Percentiles rank a stretch among this genome's conserved stretches.
phyloP scores from a whole-genome alignment of 2,888 invertebrate genomes.

The Parnassius orleans region DNA sequence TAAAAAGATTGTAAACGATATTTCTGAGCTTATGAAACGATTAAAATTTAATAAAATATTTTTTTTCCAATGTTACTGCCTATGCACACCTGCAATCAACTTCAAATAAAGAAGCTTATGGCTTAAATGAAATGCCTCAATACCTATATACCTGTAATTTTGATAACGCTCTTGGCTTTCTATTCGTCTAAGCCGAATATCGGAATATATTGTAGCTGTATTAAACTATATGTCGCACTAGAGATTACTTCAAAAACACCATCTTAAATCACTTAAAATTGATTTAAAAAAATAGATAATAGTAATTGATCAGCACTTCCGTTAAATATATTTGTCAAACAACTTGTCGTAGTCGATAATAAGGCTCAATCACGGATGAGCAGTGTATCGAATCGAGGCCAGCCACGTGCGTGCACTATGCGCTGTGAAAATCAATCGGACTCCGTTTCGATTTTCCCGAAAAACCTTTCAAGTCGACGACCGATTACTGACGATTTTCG shows the following conservation, averaged over 20 bases:
- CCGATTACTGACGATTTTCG: constrained; percentile 68
- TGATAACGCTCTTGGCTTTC: too few species aligned
- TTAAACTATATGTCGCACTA: too few species aligned
- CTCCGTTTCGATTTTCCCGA: constrained; percentile 59
- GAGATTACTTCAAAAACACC: neutral
- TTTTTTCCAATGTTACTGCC: too few species aligned
- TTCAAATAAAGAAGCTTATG: too few species aligned
- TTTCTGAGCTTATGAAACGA: too few species aligned
- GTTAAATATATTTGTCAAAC: constrained; percentile 42
- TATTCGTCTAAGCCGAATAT: too few species aligned
- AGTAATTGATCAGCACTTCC: constrained; percentile 34
- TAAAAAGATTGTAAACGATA: too few species aligned
- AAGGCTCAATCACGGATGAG: constrained; percentile 37
- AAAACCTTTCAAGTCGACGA: constrained; percentile 55
- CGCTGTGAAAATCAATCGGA: constrained; percentile 75
- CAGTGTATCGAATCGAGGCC: constrained; percentile 49
- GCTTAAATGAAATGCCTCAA: too few species aligned
- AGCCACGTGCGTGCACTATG: constrained; percentile 76
- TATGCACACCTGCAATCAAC: too few species aligned
- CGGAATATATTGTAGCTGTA: too few species aligned
- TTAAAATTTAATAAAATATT: too few species aligned
- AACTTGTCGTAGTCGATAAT: constrained; percentile 40
- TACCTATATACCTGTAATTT: too few species aligned
- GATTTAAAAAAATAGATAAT: constrained; percentile 24
- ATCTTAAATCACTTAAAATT: neutral